Evolutionary conservation across 2,113 vertebrate genomes (phyloP).

Genomic region (cattle (Bos taurus)): ARS-UCD2.0 NC_037330.1:5884501-5885000

Average conservation of each 20-base stretch:
- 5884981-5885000: neutral
- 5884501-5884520: neutral
- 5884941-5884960: neutral
- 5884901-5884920: neutral
- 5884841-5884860: neutral
- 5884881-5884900: neutral
- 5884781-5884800: neutral
- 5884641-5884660: neutral
- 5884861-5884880: neutral
- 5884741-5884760: neutral
- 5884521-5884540: neutral
- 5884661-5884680: neutral
- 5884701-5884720: neutral
- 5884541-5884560: neutral
- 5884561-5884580: neutral
- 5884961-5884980: neutral
- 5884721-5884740: neutral
- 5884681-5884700: neutral
- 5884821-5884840: neutral
- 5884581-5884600: fast-evolving
- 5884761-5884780: neutral
- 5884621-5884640: neutral
- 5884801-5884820: neutral
- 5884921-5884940: neutral
- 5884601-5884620: neutral